These are phyloP conservation scores for Synergus umbraculus DNA, from an alignment of 2,888 invertebrate species.

Conservation along the genomic window DNA sequence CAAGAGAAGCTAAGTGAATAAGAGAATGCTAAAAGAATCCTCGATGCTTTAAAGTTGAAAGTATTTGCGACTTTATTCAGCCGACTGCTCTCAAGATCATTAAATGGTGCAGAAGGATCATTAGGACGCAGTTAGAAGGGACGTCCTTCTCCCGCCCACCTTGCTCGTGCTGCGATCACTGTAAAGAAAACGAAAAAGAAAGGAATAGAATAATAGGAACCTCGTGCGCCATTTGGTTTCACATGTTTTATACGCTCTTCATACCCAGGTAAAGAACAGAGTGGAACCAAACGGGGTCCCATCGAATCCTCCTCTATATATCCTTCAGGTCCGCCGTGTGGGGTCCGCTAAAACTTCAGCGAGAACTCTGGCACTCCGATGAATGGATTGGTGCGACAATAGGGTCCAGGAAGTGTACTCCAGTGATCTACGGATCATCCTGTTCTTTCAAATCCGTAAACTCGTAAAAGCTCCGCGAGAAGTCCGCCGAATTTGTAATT, in stretches of 20 bases:
- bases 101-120: constrained; percentile 47
- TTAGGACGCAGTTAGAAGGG: constrained; percentile 41
- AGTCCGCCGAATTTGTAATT: constrained; percentile 47
- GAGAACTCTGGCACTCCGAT: constrained; percentile 60
- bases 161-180: constrained; percentile 8
- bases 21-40: not conserved
- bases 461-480: constrained; percentile 41
- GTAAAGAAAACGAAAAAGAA: constrained; percentile 45
- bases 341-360: constrained; percentile 68
- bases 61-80: not conserved
- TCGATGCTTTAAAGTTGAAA: not conserved
- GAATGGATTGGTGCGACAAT: constrained; percentile 66
- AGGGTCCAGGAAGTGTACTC: constrained; percentile 72
- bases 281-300: constrained; percentile 55
- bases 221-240: constrained; percentile 63
- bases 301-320: constrained; percentile 57
- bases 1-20: not conserved
- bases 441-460: constrained; percentile 43
- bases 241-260: constrained; percentile 63
- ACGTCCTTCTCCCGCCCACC: constrained; percentile 32
- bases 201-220: constrained; percentile 54
- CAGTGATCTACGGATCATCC: constrained; percentile 69
- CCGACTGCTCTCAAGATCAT: constrained; percentile 25
- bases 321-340: constrained; percentile 71
- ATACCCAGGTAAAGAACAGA: constrained; percentile 59